These are phyloP conservation scores for Antennarius striatus DNA, from an alignment of 2,113 vertebrate genomes.

Conservation along the genomic window DNA sequence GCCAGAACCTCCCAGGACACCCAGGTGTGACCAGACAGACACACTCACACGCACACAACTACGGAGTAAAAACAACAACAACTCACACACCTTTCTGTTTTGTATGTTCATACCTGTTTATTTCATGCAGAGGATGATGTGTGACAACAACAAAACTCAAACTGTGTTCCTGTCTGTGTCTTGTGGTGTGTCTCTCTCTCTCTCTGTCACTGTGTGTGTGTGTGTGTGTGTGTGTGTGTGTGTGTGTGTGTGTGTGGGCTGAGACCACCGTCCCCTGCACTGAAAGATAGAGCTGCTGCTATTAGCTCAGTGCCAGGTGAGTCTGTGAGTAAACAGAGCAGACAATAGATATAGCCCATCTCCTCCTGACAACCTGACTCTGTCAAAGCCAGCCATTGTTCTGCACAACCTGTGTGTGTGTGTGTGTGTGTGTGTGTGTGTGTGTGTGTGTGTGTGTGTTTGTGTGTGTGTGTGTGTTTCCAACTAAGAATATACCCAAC, in stretches of 20 bases:
- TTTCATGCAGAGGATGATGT: neutral
- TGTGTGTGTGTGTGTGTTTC: slow-evolving; percentile 4
- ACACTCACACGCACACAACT: slow-evolving; percentile 12
- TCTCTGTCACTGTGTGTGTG: neutral
- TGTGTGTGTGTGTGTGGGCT: slow-evolving; percentile 53
- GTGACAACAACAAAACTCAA: neutral
- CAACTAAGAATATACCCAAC: slow-evolving; percentile 32
- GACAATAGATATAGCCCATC: slow-evolving; percentile 78
- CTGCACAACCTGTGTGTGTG: slow-evolving; percentile 31
- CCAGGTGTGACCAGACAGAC: slow-evolving; percentile 56
- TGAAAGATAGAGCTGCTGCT: slow-evolving; percentile 73
- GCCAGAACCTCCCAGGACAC: slow-evolving; percentile 56
- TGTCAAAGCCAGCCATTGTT: slow-evolving; percentile 72
- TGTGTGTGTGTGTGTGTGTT: slow-evolving; percentile 4
- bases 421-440: slow-evolving; percentile 38
- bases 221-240: slow-evolving; percentile 32
- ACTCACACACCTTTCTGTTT: neutral
- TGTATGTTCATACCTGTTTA: neutral
- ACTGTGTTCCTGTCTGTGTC: neutral
- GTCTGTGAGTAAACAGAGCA: slow-evolving; percentile 76
- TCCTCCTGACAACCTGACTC: slow-evolving; percentile 64
- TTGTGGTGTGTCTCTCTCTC: neutral
- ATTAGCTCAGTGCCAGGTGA: slow-evolving; percentile 79
- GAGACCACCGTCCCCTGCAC: slow-evolving; percentile 56
- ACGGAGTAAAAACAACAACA: neutral